Percentiles rank a stretch among this genome's conserved stretches.
Conservation (phyloP, 2,113 vertebrate species). For the Chaetops frenatus region DNA sequence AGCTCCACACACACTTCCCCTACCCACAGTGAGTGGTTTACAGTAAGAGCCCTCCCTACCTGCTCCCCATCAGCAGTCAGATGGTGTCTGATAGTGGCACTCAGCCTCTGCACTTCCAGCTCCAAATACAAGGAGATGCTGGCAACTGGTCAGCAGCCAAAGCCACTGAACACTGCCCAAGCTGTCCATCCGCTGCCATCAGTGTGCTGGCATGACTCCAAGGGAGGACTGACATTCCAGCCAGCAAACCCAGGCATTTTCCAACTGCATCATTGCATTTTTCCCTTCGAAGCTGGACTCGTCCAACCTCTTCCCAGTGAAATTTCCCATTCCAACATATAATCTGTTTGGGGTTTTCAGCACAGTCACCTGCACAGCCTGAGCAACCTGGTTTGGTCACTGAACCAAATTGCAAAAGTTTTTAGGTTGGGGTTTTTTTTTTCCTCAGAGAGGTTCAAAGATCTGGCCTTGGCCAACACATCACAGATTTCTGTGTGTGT, state of each 20-base stretch:
- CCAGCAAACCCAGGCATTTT: not conserved
- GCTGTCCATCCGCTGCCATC: not conserved
- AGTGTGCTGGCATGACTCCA: rapidly evolving
- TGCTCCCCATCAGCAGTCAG: not conserved
- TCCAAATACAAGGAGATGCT: not conserved
- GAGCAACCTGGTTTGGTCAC: not conserved
- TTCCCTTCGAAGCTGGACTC: not conserved
- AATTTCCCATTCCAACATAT: not conserved
- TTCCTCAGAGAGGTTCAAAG: not conserved
- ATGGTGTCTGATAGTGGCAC: constrained; percentile 15
- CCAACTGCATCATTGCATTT: not conserved
- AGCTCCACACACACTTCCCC: not conserved
- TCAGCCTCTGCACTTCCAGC: not conserved
- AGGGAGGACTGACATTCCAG: rapidly evolving
- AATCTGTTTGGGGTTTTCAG: not conserved
- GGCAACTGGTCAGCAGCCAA: not conserved
- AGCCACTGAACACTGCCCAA: rapidly evolving
- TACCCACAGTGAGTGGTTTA: not conserved
- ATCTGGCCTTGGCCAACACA: not conserved
- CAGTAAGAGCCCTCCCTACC: not conserved
- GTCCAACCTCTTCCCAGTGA: not conserved
- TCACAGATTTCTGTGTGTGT: not conserved
- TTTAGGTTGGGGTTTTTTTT: not conserved
- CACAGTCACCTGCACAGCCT: rapidly evolving
- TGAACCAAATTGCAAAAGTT: not conserved